These are phyloP conservation scores for Mesoclemmys tuberculata DNA, from an alignment of 2,113 vertebrate genomes.

Conservation along the genomic window DNA sequence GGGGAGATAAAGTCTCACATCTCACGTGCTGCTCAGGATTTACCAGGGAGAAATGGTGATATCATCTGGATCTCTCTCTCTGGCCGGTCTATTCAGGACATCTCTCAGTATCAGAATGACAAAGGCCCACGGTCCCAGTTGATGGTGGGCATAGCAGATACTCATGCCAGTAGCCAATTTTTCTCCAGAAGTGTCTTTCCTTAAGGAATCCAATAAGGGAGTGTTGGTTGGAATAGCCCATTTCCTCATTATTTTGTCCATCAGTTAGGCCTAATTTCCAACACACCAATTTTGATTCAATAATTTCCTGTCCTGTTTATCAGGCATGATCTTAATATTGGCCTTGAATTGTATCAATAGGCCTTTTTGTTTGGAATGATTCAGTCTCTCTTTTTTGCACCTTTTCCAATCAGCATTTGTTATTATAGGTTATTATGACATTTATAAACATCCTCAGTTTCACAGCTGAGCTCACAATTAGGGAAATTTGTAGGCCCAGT, in stretches of 20 bases:
- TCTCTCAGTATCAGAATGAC: neutral
- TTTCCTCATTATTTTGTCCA: neutral
- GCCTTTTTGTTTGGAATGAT: neutral
- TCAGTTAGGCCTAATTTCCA: neutral
- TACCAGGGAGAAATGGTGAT: neutral
- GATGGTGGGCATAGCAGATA: neutral
- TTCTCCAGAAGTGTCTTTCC: neutral
- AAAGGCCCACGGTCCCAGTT: neutral
- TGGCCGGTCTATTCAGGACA: neutral
- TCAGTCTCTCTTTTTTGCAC: neutral
- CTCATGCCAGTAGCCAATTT: neutral
- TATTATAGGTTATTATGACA: too few species aligned
- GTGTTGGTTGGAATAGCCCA: neutral
- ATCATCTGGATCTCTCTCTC: neutral
- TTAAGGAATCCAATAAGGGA: neutral
- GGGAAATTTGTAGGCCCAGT: too few species aligned
- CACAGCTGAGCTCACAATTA: too few species aligned
- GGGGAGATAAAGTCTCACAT: neutral
- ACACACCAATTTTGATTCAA: neutral
- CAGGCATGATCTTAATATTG: neutral
- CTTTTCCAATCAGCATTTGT: neutral
- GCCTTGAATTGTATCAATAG: neutral
- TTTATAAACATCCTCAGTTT: too few species aligned
- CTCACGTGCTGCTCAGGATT: neutral
- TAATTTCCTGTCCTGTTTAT: neutral